Evolutionary conservation across 2,113 vertebrate genomes (phyloP).

Genomic region (Urocitellus parryii): DNA sequence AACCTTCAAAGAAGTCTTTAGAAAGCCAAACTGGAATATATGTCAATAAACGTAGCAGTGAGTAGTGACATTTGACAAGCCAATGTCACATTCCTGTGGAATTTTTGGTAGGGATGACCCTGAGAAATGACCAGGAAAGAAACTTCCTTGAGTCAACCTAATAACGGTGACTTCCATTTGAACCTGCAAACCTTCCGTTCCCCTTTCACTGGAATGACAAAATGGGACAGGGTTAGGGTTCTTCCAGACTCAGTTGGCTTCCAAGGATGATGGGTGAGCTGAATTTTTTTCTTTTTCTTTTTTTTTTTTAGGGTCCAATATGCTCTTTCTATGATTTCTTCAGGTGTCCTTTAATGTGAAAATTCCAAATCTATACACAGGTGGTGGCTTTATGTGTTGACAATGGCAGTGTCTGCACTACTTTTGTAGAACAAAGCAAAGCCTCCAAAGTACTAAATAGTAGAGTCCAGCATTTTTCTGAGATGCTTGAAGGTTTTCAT

Average conservation of each 20-base stretch:
- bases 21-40: background rate
- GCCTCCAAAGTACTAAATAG: background rate
- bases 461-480: background rate
- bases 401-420: background rate
- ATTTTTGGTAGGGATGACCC: background rate
- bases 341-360: background rate
- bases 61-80: background rate
- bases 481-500: background rate
- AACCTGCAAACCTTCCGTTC: background rate
- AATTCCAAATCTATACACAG: background rate
- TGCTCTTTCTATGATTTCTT: background rate
- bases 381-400: constrained; percentile 4
- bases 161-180: background rate
- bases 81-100: background rate
- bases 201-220: background rate
- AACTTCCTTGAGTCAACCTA: background rate
- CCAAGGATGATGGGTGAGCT: background rate
- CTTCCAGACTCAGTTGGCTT: background rate
- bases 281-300: too few relatives aligned
- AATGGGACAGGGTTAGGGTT: background rate
- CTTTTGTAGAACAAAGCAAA: background rate
- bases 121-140: background rate
- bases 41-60: background rate
- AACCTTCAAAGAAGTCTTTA: background rate
- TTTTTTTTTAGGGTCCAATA: background rate